A percentile compares a stretch with the other conserved stretches of the same genome.
These are phyloP conservation scores for Watersipora subatra DNA, from an alignment of 1,140 invertebrate genomes.

Conservation along the genomic window DNA sequence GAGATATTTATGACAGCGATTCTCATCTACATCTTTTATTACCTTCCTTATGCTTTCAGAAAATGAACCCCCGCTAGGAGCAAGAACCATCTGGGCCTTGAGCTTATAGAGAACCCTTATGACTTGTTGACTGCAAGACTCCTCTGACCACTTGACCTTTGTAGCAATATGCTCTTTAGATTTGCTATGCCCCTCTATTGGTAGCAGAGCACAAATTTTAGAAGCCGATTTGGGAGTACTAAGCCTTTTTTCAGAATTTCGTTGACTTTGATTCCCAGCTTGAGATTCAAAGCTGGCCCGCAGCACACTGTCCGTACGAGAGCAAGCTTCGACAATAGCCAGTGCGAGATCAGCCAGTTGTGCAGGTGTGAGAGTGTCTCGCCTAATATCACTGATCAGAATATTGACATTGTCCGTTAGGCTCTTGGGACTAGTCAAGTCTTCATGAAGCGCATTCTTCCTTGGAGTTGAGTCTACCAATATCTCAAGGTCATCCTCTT, in stretches of 20 bases:
- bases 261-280: too few relatives aligned
- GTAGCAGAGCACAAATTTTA: not conserved
- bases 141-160: not conserved
- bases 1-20: not conserved
- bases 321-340: not conserved
- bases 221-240: not conserved
- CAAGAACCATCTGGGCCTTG: not conserved
- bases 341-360: not conserved
- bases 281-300: not conserved
- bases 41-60: not conserved
- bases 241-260: not conserved
- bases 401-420: too few relatives aligned
- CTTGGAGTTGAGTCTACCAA: not conserved
- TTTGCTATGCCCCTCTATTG: not conserved
- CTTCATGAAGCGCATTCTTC: too few relatives aligned
- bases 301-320: not conserved
- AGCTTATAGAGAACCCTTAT: not conserved
- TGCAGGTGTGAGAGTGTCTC: not conserved
- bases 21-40: not conserved
- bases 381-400: too few relatives aligned
- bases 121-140: not conserved
- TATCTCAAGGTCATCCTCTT: not conserved
- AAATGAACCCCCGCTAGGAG: constrained; percentile 1
- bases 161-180: not conserved
- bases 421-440: too few relatives aligned